Percentiles rank a stretch among this genome's conserved stretches.
phyloP scores from a whole-genome alignment of 1,140 invertebrate species.

The Drosophila grimshawi region DNA sequence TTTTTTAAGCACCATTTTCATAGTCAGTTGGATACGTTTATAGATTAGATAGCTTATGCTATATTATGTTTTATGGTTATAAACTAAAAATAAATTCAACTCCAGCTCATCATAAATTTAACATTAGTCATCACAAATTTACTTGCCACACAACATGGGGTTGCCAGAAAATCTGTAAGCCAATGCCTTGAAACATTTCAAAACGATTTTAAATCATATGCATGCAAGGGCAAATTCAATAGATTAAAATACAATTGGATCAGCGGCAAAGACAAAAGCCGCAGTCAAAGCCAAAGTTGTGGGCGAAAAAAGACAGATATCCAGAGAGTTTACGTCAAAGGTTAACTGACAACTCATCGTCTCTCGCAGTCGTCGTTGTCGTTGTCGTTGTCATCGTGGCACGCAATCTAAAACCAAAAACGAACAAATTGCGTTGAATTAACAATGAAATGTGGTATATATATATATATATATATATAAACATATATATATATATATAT shows the following conservation, averaged over 20 bases:
- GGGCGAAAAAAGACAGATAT: not conserved
- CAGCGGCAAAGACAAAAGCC: conserved; percentile 35
- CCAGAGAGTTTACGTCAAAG: conserved; percentile 48
- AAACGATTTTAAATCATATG: conserved; percentile 42
- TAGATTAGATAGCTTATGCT: not conserved
- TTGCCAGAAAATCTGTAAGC: not conserved
- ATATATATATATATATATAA: conserved; percentile 17
- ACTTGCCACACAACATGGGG: conserved; percentile 32
- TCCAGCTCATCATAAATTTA: no score
- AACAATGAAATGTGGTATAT: conserved; percentile 47
- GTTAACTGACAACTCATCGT: conserved; percentile 66
- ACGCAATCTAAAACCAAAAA: conserved; percentile 43
- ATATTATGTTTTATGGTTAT: not conserved
- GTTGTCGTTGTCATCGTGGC: conserved; percentile 3
- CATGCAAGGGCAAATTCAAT: conserved; percentile 58
- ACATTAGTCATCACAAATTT: conserved; percentile 7
- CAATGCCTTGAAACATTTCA: conserved; percentile 39
- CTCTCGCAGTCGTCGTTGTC: conserved; percentile 24
- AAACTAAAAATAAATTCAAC: no score
- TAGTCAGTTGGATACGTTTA: no score
- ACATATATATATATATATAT: conserved; percentile 27
- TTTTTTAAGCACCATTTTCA: not conserved
- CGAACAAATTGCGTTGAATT: conserved; percentile 63
- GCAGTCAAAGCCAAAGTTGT: conserved; percentile 3
- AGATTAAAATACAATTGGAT: conserved; percentile 79